Evolutionary conservation across 2,797 vertebrate genomes (phyloP).

Genomic region (Balearica regulorum): DNA sequence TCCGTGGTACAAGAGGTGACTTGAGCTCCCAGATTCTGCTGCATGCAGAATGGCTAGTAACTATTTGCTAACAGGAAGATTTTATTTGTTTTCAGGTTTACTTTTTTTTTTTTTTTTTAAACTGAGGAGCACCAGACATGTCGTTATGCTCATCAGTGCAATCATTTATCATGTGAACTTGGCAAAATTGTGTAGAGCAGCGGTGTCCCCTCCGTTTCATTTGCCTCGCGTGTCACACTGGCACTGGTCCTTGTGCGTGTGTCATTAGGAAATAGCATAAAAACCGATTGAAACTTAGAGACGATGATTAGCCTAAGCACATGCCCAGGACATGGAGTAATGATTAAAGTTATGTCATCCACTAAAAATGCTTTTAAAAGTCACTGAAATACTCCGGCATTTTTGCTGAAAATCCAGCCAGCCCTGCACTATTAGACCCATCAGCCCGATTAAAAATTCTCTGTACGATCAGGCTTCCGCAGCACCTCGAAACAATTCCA

Average conservation of each 20-base stretch:
- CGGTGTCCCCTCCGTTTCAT: fast-evolving
- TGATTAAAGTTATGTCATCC: slow-evolving; percentile 25
- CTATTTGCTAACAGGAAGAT: neutral
- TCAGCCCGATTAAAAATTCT: neutral
- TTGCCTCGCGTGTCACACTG: neutral
- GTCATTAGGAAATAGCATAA: neutral
- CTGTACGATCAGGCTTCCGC: fast-evolving
- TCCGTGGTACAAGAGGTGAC: neutral
- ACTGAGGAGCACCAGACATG: neutral
- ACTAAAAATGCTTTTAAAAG: slow-evolving; percentile 32
- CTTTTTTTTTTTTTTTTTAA: neutral
- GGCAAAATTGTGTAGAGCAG: fast-evolving
- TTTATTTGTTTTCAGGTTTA: neutral
- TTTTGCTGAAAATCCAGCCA: neutral
- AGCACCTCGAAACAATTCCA: neutral
- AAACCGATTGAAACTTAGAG: neutral
- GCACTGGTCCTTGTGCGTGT: fast-evolving
- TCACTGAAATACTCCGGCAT: neutral
- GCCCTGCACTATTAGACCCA: fast-evolving
- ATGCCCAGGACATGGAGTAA: neutral
- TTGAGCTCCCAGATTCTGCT: neutral
- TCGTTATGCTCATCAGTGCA: fast-evolving
- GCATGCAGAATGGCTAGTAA: fast-evolving
- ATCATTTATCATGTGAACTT: neutral
- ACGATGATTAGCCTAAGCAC: neutral